phyloP scores from a whole-genome alignment of 2,113 vertebrate genomes.

The Vimba vimba region DNA sequence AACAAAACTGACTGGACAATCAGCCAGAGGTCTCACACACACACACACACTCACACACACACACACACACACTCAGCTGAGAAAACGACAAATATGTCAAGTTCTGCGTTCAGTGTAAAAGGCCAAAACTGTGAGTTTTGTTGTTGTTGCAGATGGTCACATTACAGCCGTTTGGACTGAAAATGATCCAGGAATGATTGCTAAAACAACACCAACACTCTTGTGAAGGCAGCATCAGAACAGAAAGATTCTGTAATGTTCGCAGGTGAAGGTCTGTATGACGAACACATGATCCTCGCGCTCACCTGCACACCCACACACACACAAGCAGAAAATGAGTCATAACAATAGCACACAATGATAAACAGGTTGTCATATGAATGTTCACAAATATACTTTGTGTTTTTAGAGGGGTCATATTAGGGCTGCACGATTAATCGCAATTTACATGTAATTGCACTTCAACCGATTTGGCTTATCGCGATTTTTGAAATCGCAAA shows the following conservation, averaged over 20 bases:
- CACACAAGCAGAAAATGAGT: not conserved
- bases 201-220: not conserved
- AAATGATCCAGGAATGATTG: not conserved
- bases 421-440: too few relatives aligned
- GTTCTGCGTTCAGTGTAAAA: not conserved
- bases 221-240: not conserved
- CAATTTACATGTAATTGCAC: too few relatives aligned
- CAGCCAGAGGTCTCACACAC: constrained; percentile 22
- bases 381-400: too few relatives aligned
- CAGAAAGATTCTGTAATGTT: not conserved
- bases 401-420: too few relatives aligned
- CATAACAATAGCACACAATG: not conserved
- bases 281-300: not conserved
- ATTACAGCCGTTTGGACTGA: not conserved
- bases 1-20: constrained; percentile 12
- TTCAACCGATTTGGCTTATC: too few relatives aligned
- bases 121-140: not conserved
- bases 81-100: not conserved
- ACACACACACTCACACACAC: constrained; percentile 31
- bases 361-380: not conserved
- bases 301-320: constrained; percentile 1
- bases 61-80: not conserved
- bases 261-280: not conserved
- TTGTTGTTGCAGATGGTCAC: not conserved
- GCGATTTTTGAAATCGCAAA: too few relatives aligned